phyloP scores from a whole-genome alignment of 2,113 vertebrate species.

The Lophotis ruficrista region DNA sequence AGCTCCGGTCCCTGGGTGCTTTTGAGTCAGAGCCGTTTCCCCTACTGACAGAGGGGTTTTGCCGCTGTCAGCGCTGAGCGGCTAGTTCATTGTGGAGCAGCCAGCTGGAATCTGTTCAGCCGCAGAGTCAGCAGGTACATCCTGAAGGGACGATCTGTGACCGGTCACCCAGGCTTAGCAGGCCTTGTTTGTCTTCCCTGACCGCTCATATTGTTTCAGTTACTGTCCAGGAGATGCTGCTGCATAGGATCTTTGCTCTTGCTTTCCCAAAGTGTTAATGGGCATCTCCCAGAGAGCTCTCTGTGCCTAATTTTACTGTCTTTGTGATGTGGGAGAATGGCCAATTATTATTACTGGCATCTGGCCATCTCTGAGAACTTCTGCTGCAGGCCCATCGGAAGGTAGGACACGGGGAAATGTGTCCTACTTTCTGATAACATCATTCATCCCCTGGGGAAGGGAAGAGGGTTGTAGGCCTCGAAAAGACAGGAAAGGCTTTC shows the following conservation, averaged over 20 bases:
- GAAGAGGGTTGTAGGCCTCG: background rate
- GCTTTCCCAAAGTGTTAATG: background rate
- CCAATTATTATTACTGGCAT: background rate
- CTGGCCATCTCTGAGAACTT: background rate
- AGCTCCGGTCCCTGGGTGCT: background rate
- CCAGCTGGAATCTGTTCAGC: slow-evolving; percentile 14
- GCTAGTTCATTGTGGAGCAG: background rate
- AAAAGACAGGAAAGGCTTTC: background rate
- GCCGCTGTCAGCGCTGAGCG: background rate
- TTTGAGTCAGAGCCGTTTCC: slow-evolving; percentile 28
- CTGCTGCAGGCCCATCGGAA: background rate
- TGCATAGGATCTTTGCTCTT: background rate
- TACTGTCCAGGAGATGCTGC: background rate
- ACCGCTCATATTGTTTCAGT: background rate
- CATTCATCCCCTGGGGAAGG: background rate
- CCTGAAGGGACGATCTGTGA: background rate
- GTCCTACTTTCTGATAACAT: background rate
- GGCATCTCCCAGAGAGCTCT: background rate
- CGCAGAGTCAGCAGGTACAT: background rate
- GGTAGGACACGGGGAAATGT: background rate
- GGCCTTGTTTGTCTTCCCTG: background rate
- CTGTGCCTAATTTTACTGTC: background rate
- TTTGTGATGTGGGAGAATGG: background rate
- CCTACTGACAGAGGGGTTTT: background rate
- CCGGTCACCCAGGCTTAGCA: background rate